Evolutionary conservation across 2,797 vertebrate species (phyloP).

Genomic region (Scolopax rusticola): DNA sequence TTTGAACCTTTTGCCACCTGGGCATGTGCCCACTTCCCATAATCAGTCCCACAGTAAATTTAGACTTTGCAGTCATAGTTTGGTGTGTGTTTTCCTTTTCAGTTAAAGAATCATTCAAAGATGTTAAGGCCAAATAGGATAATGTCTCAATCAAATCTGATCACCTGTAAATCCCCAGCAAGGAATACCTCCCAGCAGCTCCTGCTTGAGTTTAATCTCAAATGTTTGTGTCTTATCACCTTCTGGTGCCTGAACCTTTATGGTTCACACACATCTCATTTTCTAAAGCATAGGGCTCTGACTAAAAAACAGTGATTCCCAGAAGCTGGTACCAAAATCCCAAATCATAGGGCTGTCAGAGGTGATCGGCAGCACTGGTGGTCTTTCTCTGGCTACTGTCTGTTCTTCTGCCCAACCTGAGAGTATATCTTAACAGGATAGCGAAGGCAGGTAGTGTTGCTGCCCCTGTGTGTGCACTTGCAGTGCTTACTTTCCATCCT

Average conservation of each 20-base stretch:
- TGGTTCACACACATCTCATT: neutral
- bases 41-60: neutral
- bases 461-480: accelerated
- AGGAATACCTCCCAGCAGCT: neutral
- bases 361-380: neutral
- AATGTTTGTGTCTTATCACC: neutral
- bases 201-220: neutral
- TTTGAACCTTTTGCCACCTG: neutral
- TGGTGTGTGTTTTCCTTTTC: neutral
- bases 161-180: neutral
- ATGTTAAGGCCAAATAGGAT: neutral
- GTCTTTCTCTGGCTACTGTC: neutral
- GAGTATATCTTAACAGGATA: neutral
- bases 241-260: neutral
- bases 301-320: neutral
- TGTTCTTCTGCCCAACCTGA: neutral
- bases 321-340: neutral
- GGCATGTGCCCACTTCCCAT: accelerated
- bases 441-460: neutral
- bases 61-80: neutral
- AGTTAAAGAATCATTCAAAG: neutral
- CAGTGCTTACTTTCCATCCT: neutral
- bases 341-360: neutral
- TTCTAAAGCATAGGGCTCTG: neutral
- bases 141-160: neutral